Evolutionary conservation across 2,888 invertebrate species (phyloP), one percentile per base, ranked within the genome.

Genomic region (Epirrhoe tristata): DNA sequence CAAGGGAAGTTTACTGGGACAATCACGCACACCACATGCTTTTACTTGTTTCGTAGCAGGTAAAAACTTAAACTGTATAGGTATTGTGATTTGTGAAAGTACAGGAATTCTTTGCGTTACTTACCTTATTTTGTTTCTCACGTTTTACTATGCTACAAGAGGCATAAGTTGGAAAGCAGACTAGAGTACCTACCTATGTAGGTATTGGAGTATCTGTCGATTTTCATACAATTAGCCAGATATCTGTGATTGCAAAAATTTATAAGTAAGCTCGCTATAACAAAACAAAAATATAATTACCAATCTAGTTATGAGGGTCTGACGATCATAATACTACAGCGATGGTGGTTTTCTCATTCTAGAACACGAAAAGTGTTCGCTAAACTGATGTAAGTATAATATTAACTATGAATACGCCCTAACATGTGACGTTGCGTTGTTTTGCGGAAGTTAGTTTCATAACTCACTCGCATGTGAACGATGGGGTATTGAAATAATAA

Each of bases 361-460:
- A 32, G 52, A 52, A 31, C 31, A 2, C 12, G n/a, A 14, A 36
- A 10, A 56, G 24, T 3, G 2, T 32, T 16, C 55, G 36, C 14
- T n/a, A 39, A 57, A 50, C 55, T 17, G 31, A 0, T 51, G 16
- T n/a, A n/a, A n/a, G n/a, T 51, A 51, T 6, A 48, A 48, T 48
- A 43, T 43, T 43, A 31, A 39, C 57, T 53, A 36, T 52, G 17
- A 63, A 51, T 52, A 24, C 39, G 50, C 32, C 62, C 16, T 59
- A 52, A 43, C 39, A 52, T 43, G 43, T 57, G 50, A 52, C 57
- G 63, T 60, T 70, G 43, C 17, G 39, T 63, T 71, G 70, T 69
- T 77, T 75, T 63, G 70, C 62, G 70, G 63, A 67, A 76, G 69
- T 74, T 70, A 67, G 66, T 74, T 71, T 61, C 73, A 72, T 71